Conservation (phyloP, 1,140 invertebrate species). For the Centruroides sculpturatus region DNA sequence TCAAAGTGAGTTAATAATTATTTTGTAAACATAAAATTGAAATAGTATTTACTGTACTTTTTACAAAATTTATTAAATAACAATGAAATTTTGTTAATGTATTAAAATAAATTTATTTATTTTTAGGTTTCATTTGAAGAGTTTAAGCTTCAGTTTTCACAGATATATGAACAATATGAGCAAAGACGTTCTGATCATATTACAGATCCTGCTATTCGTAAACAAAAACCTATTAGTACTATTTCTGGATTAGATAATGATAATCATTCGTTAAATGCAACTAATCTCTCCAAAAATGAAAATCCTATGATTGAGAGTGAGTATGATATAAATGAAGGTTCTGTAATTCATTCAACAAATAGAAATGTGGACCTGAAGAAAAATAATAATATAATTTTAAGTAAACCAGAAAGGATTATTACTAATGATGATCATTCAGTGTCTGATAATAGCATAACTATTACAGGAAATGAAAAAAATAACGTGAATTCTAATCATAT, state of each 20-base stretch:
- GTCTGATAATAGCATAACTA: neutral
- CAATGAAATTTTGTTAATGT: neutral
- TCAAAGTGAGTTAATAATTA: too few relatives aligned
- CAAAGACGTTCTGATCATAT: slow-evolving; percentile 83
- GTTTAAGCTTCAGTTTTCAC: slow-evolving; percentile 85
- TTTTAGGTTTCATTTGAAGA: slow-evolving; percentile 84
- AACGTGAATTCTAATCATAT: neutral
- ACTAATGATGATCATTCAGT: neutral
- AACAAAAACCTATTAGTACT: slow-evolving; percentile 84
- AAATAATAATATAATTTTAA: too few relatives aligned
- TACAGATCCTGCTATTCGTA: slow-evolving; percentile 77
- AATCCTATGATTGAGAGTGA: neutral
- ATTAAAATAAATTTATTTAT: slow-evolving; percentile 8
- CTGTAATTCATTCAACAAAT: too few relatives aligned
- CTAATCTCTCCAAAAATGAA: slow-evolving; percentile 10
- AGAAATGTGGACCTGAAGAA: too few relatives aligned
- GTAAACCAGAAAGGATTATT: neutral
- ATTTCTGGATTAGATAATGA: slow-evolving; percentile 74
- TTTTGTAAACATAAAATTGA: neutral
- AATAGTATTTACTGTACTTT: slow-evolving; percentile 3
- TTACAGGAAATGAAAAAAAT: neutral
- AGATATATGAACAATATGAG: slow-evolving; percentile 96
- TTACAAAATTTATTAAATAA: neutral
- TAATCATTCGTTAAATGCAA: slow-evolving; percentile 5
- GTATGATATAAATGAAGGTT: too few relatives aligned